phyloP scores from a whole-genome alignment of 30 jellyfish, hydroid and myxozoan species.

The Cassiopea andromeda region DNA sequence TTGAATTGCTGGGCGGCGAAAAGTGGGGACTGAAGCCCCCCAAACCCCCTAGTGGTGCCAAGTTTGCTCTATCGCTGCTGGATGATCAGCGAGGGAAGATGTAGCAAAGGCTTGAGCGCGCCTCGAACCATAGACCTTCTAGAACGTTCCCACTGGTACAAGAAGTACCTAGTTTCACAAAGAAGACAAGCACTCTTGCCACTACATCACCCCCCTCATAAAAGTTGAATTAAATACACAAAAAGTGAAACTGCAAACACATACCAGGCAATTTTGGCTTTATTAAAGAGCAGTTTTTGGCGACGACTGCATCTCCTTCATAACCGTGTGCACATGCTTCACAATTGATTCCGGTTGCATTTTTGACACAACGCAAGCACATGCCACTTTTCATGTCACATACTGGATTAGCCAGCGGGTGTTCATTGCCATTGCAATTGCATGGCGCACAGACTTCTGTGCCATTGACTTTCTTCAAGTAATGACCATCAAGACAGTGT shows the following conservation, averaged over 20 bases:
- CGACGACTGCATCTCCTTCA: conserved; percentile 64
- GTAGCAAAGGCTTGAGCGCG: no score
- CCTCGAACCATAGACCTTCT: no score
- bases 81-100: no score
- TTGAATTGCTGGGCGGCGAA: no score
- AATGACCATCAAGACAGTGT: conserved; percentile 47
- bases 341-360: conserved; percentile 64
- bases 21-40: no score
- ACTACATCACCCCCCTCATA: no score
- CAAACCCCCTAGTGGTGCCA: no score
- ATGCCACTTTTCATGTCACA: conserved; percentile 56
- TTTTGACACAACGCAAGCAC: conserved; percentile 28
- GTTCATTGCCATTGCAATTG: conserved; percentile 57
- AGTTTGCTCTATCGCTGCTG: no score
- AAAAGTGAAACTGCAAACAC: background rate
- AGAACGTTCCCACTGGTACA: no score
- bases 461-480: conserved; percentile 3
- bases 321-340: conserved; percentile 64
- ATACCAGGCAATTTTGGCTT: conserved; percentile 14
- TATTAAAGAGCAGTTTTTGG: conserved; percentile 57
- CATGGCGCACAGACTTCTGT: conserved; percentile 45
- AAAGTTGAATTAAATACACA: no score
- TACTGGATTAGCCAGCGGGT: conserved; percentile 22
- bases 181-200: no score
- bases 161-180: no score